Base-by-base conservation (phyloP, 2,888 invertebrate genomes). In the Melanophora roralis region DNA sequence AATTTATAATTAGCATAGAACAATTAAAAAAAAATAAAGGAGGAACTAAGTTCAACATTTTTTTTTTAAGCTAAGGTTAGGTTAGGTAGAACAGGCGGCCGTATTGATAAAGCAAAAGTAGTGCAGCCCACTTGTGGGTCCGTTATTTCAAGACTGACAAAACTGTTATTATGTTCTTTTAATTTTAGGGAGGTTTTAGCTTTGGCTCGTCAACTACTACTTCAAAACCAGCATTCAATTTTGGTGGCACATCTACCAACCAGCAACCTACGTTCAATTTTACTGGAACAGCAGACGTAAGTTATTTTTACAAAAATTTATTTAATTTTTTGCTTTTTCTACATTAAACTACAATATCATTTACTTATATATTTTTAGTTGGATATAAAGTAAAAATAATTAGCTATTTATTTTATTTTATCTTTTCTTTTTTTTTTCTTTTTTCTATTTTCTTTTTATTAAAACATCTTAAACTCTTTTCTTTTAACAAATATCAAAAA, bases 221-320 rank as follows among this genome's bases (percentile, higher is more conserved):
- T 12, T 45, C 82, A 4, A 86, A 87, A 77, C 83, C 85, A 65
- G 85, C 87, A 68, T 89, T 88, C 81, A 87, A 87, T 65, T 89
- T 89, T 75, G 85, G 86, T 6, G 77, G 83, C 49, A 43, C 83
- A 49, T 38, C 81, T 27, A 62, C 78, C 16, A 65, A 62, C n/a
- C 78, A 71, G 36, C 78, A 82, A 36, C 82, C 85, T n/a, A 83
- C 86, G 43, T 89, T 88, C 72, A 88, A 87, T 72, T 89, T 88
- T 71, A 85, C 88, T n/a, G 85, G 85, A 43, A 55, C 82, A n/a
- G 59, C 83, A 72, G 84, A 83, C 82, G 84, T 84, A 81, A 68
- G 77, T 78, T 11, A 7, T 40, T 43, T 71, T 59, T 16, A 40
- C 69, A 2, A 11, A 45, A 11, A 3, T 69, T 64, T 5, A 14